phyloP scores from a whole-genome alignment of 2,797 vertebrate species.

The Gadopsis bispinosus region DNA sequence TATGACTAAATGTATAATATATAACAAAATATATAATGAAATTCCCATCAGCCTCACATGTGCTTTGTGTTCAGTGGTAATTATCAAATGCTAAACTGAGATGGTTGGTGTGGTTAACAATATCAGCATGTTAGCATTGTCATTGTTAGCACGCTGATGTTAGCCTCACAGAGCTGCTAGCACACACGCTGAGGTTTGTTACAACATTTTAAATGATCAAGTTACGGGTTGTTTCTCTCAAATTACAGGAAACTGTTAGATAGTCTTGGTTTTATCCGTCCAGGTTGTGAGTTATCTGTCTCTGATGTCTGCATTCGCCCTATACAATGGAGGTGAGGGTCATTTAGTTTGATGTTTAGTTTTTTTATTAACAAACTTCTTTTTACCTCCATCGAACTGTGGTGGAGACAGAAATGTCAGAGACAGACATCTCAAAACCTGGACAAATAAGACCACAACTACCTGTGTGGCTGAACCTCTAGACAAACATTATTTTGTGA shows the following conservation, averaged over 20 bases:
- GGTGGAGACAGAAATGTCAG: background rate
- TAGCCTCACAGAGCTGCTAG: background rate
- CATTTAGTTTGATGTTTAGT: background rate
- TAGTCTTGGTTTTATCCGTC: background rate
- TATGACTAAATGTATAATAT: too few species aligned
- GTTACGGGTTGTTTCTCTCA: background rate
- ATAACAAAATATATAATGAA: too few species aligned
- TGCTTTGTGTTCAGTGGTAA: background rate
- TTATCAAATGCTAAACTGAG: background rate
- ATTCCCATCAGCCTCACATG: background rate
- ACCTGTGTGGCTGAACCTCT: background rate
- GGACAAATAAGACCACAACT: background rate
- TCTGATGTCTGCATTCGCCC: background rate
- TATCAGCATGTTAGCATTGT: too few species aligned
- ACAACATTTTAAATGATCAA: background rate
- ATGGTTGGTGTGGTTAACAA: background rate
- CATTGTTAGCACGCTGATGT: background rate
- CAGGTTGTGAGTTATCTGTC: background rate
- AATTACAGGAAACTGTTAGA: background rate
- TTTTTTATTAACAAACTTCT: too few species aligned
- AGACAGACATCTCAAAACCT: background rate
- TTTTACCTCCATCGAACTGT: too few species aligned
- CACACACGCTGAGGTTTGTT: too few species aligned
- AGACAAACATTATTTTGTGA: background rate
- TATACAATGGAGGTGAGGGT: background rate